Conservation (phyloP, 2,888 invertebrate genomes). For the Octodonta nipae region DNA sequence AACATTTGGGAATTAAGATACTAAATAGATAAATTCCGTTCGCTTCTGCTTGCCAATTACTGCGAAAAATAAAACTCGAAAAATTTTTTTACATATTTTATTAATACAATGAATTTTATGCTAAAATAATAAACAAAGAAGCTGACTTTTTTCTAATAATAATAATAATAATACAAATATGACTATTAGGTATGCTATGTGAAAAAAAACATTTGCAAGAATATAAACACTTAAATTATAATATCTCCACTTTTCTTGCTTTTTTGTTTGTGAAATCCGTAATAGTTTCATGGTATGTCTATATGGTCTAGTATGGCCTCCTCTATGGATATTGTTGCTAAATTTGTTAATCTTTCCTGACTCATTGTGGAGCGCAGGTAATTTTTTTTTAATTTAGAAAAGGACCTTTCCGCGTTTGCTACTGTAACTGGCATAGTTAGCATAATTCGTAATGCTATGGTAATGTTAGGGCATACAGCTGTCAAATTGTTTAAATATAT, state of each 20-base stretch:
- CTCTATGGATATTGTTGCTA: conserved; percentile 15
- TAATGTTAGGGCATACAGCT: conserved; percentile 7
- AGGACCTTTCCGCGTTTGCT: conserved; percentile 10
- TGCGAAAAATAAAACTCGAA: conserved; percentile 11
- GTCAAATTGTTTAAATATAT: conserved; percentile 9
- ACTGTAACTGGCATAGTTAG: conserved; percentile 11
- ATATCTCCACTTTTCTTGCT: conserved; percentile 11
- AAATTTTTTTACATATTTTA: conserved; percentile 3
- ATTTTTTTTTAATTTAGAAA: conserved; percentile 11
- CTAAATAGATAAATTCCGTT: conserved; percentile 5
- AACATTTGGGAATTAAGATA: no score
- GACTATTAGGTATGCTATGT: conserved; percentile 1
- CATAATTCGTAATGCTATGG: conserved; percentile 7
- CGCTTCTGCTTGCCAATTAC: conserved; percentile 10
- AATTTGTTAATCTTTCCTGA: conserved; percentile 13
- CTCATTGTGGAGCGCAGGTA: conserved; percentile 1
- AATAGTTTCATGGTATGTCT: conserved; percentile 11
- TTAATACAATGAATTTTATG: neutral
- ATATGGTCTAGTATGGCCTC: conserved; percentile 11
- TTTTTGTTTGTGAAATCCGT: conserved; percentile 13
- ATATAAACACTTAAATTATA: conserved; percentile 11
- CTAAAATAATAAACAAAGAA: neutral
- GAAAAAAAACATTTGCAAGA: conserved; percentile 7
- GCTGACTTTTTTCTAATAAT: conserved; percentile 1
- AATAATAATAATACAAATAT: neutral